Evolutionary conservation across 2,888 invertebrate species (phyloP).

Genomic region (Mesorhabditis sp.): DNA sequence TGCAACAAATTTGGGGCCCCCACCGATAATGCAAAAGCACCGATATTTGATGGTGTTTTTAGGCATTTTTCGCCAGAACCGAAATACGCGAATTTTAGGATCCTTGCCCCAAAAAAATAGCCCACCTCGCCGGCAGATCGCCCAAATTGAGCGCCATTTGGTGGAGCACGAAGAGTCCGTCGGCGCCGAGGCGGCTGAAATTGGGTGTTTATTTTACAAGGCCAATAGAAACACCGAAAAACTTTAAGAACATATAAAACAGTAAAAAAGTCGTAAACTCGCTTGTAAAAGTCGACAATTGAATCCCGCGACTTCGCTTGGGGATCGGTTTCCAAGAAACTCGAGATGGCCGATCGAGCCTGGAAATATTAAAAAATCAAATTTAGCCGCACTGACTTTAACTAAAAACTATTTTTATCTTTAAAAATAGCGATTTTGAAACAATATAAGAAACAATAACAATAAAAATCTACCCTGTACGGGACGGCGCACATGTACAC

Average conservation of each 20-base stretch:
- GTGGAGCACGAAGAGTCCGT: constrained; percentile 52
- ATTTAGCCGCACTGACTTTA: neutral
- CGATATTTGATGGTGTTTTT: neutral
- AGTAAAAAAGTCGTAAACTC: no score
- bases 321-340: neutral
- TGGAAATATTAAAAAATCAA: neutral
- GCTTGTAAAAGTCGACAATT: neutral
- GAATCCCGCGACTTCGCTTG: neutral
- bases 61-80: no score
- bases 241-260: neutral
- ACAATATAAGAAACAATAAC: no score
- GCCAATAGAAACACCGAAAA: neutral
- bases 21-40: no score
- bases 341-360: neutral
- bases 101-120: neutral
- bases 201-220: constrained; percentile 5
- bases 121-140: constrained; percentile 52
- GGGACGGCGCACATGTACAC: constrained; percentile 12
- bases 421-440: no score
- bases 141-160: constrained; percentile 54
- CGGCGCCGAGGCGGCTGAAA: constrained; percentile 38
- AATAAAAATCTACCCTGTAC: neutral
- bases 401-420: neutral
- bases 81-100: neutral
- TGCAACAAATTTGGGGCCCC: no score